Percentiles rank a stretch among this genome's conserved stretches.
phyloP scores from a whole-genome alignment of 2,888 invertebrate species.

The Trichopria drosophilae region DNA sequence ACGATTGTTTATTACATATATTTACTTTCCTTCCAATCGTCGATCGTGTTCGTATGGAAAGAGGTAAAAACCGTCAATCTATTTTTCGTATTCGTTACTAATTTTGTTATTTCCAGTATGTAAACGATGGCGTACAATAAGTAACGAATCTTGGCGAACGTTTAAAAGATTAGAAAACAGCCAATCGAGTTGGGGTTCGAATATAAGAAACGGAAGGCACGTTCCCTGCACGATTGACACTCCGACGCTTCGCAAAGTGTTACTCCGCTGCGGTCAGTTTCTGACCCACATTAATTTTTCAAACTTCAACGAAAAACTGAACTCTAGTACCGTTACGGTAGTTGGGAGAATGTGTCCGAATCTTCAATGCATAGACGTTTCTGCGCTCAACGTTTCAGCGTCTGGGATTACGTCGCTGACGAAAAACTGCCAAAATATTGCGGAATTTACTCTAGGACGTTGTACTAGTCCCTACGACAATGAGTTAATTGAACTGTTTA shows the following conservation, averaged over 20 bases:
- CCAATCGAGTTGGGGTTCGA: conserved; percentile 39
- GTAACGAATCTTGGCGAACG: conserved; percentile 61
- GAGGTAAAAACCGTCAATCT: conserved; percentile 46
- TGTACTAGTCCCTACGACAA: conserved; percentile 56
- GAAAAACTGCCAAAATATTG: conserved; percentile 61
- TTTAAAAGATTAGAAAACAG: conserved; percentile 49
- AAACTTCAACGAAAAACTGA: conserved; percentile 59
- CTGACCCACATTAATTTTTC: conserved; percentile 62
- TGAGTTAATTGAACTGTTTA: conserved; percentile 48
- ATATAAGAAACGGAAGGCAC: background rate
- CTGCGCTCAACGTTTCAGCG: conserved; percentile 61
- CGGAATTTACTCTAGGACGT: conserved; percentile 59
- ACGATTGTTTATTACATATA: conserved; percentile 63
- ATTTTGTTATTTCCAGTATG: conserved; percentile 55
- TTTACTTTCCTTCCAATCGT: conserved; percentile 61
- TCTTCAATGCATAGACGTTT: conserved; percentile 61
- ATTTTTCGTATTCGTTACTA: too few species aligned
- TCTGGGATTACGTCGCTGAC: conserved; percentile 60
- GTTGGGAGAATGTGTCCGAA: conserved; percentile 65
- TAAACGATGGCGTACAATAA: conserved; percentile 62
- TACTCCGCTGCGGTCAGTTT: conserved; percentile 60
- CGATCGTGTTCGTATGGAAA: conserved; percentile 63
- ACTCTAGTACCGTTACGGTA: conserved; percentile 62
- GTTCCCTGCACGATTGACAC: conserved; percentile 35
- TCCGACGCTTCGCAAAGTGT: conserved; percentile 58